A percentile compares a stretch with the other conserved stretches of the same genome.
Conservation (phyloP, 2,113 vertebrate genomes). For the Vidua macroura region DNA sequence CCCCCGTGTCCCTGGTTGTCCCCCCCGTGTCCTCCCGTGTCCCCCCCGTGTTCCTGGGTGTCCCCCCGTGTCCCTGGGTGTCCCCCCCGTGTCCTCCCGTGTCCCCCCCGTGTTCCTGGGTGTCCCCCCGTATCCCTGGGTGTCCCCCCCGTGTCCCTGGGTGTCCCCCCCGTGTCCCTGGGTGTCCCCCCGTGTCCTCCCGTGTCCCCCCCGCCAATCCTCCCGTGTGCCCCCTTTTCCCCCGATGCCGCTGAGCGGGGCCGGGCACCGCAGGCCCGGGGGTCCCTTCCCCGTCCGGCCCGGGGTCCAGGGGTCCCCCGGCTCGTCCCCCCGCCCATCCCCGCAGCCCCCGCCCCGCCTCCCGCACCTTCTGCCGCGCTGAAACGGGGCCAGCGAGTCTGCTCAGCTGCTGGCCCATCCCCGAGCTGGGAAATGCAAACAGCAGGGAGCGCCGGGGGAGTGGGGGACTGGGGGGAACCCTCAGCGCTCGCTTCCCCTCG, state of each 20-base stretch:
- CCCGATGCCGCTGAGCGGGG: background rate
- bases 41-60: background rate
- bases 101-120: too few species aligned
- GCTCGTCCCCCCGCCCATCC: background rate
- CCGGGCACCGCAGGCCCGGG: background rate
- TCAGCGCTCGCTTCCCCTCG: conserved; percentile 45
- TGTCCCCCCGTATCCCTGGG: too few species aligned
- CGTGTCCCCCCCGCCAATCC: too few species aligned
- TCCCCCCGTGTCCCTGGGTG: too few species aligned
- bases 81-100: too few species aligned
- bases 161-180: too few species aligned
- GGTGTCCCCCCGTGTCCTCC: too few species aligned
- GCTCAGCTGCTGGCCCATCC: conserved; percentile 17
- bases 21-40: too few species aligned
- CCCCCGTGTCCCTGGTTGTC: too few species aligned
- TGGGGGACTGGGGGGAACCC: background rate
- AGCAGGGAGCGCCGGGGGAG: conserved; percentile 11
- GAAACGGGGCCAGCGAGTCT: conserved; percentile 45
- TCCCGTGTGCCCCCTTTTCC: background rate
- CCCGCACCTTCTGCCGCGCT: conserved; percentile 60
- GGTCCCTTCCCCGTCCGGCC: background rate
- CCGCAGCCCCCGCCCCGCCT: background rate
- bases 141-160: too few species aligned
- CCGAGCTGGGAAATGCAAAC: conserved; percentile 52
- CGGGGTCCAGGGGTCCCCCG: background rate